Percentiles rank a stretch among this genome's conserved stretches.
phyloP scores from a whole-genome alignment of 92 coral and sea anemone species.

The Umimayanthus kanabou region DNA sequence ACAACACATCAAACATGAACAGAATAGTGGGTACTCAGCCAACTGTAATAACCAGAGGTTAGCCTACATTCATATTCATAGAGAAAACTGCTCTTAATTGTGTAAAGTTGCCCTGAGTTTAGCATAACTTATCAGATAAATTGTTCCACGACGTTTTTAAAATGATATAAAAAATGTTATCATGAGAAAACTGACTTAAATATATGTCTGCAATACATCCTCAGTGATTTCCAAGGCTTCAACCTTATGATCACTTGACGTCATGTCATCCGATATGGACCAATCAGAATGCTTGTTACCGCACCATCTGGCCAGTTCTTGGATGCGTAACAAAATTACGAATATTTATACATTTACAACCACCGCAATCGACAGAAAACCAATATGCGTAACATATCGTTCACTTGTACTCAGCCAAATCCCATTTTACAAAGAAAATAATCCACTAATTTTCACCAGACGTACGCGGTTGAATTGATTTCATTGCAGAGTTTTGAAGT shows the following conservation, averaged over 20 bases:
- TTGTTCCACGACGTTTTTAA: neutral
- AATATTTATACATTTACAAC: no score
- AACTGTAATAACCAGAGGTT: no score
- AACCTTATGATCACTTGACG: neutral
- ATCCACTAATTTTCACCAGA: neutral
- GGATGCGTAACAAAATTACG: neutral
- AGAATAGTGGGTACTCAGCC: no score
- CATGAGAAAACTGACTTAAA: neutral
- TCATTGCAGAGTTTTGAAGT: neutral
- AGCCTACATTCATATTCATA: no score
- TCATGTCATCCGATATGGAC: neutral
- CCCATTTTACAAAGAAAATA: neutral
- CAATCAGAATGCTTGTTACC: neutral
- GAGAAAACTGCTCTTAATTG: neutral
- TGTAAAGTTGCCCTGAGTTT: neutral
- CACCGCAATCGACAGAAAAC: neutral
- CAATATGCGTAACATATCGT: neutral
- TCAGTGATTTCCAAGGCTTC: neutral
- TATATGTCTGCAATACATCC: neutral
- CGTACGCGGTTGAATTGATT: neutral
- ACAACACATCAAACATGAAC: no score
- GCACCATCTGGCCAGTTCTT: neutral
- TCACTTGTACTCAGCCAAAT: neutral
- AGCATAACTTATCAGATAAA: neutral
- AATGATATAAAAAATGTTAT: neutral